These are phyloP conservation scores for Hemibagrus guttatus DNA, from an alignment of 2,797 vertebrate genomes.

Conservation along the genomic window DNA sequence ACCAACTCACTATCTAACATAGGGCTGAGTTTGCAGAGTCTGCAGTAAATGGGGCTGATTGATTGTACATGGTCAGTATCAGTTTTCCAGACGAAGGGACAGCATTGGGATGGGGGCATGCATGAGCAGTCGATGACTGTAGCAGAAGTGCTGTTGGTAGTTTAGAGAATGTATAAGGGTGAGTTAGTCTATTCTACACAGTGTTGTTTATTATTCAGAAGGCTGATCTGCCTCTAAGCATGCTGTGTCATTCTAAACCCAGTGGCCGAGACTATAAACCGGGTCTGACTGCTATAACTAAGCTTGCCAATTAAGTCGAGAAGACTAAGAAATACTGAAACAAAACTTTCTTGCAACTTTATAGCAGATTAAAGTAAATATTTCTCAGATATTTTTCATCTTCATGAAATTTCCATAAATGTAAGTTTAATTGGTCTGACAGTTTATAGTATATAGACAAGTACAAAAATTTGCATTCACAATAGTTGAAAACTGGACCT, in stretches of 20 bases:
- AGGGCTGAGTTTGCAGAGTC: slow-evolving; percentile 35
- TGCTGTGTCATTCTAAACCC: slow-evolving; percentile 55
- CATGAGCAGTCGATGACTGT: slow-evolving; percentile 15
- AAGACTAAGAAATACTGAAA: background rate
- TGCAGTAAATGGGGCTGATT: slow-evolving; percentile 53
- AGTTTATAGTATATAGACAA: background rate
- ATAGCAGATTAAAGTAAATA: background rate
- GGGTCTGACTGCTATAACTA: slow-evolving; percentile 31
- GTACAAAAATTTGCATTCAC: background rate
- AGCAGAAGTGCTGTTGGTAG: background rate
- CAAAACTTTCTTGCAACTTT: background rate
- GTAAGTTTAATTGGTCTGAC: background rate
- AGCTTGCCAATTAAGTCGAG: slow-evolving; percentile 2
- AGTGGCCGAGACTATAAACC: slow-evolving; percentile 21
- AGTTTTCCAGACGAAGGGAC: slow-evolving; percentile 39
- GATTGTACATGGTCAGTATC: slow-evolving; percentile 51
- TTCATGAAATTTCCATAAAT: background rate
- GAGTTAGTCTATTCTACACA: slow-evolving; percentile 41
- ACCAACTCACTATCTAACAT: slow-evolving; percentile 20
- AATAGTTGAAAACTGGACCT: background rate
- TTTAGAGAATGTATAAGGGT: slow-evolving; percentile 15
- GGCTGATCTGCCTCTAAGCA: slow-evolving; percentile 33
- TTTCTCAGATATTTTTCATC: background rate
- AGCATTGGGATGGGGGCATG: background rate
- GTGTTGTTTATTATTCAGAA: slow-evolving; percentile 48